A percentile compares a stretch with the other conserved stretches of the same genome.
phyloP scores from a whole-genome alignment of 1,140 invertebrate species.

The Drosophila ohnishii region DNA sequence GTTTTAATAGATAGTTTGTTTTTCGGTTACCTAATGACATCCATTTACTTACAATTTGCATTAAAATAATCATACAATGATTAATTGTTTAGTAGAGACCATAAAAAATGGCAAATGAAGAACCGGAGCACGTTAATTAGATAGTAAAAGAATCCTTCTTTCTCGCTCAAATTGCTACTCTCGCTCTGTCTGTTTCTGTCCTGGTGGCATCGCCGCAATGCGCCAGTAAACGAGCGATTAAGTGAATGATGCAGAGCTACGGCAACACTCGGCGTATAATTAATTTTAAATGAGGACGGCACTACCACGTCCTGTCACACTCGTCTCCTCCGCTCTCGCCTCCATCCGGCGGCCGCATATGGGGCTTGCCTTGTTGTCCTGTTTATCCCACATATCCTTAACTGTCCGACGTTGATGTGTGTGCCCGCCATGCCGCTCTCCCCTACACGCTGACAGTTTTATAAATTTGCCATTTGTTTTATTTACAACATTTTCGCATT shows the following conservation, averaged over 20 bases:
- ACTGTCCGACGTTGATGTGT: constrained; percentile 38
- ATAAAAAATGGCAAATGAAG: constrained; percentile 56
- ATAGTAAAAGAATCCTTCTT: constrained; percentile 35
- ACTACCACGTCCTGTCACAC: constrained; percentile 46
- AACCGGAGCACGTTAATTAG: constrained; percentile 58
- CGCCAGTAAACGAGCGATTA: constrained; percentile 71
- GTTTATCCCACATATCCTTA: constrained; percentile 51
- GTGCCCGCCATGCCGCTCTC: neutral
- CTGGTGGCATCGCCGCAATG: constrained; percentile 25
- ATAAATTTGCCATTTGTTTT: constrained; percentile 58
- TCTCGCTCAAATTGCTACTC: neutral
- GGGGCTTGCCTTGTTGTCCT: constrained; percentile 16
- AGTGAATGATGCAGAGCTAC: constrained; percentile 70
- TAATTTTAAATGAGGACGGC: constrained; percentile 74
- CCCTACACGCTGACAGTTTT: constrained; percentile 44
- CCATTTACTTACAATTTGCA: neutral
- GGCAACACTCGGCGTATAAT: constrained; percentile 74
- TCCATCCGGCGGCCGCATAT: constrained; percentile 8
- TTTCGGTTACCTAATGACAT: neutral
- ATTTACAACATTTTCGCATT: constrained; percentile 36
- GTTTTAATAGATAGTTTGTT: neutral
- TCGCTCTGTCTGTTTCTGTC: neutral
- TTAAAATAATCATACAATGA: constrained; percentile 10
- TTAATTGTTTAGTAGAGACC: constrained; percentile 13
- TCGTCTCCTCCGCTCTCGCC: constrained; percentile 5